Evolutionary conservation across 2,797 vertebrate genomes (phyloP), one percentile per base, ranked within the genome.

Genomic region (Macroramphosus scolopax): DNA sequence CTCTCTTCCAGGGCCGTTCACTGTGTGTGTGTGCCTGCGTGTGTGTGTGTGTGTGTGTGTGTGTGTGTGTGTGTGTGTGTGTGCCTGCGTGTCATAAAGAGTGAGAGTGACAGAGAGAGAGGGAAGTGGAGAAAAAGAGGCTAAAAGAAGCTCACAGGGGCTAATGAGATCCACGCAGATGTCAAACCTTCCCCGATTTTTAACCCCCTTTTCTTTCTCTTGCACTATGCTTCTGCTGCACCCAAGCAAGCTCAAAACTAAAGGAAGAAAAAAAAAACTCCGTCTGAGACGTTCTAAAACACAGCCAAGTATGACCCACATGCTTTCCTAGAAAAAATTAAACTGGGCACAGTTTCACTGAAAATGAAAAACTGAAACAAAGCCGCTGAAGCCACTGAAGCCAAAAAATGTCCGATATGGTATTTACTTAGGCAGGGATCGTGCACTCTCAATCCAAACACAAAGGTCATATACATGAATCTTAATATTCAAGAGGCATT

Each of bases 401-500:
- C 39, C 24, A 51, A 47, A 38, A 13, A 40, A n/a, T 13, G 33
- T 37, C 29, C 51, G 39, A 30, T n/a, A 49, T 39, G 60, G 17
- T 50, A 48, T 69, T 22, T 3, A 22, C 20, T 77, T 57, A 52
- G 15, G 47, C 24, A 10, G 46, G 57, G 51, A 63, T 60, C 79
- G 47, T 60, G 37, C 48, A 15, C 44, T 58, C 47, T 57, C 58
- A 67, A 57, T 68, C 63, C 61, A 56, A 74, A 78, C 63, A 75
- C 69, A 78, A 82, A 80, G 79, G 80, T 83, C 79, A 81, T 59
- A 61, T 44, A 72, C 77, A 72, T 80, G 77, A 74, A 84, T 81
- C 73, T 72, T 77, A 78, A 85, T 81, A 74, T 83, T 82, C 81
- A 72, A 72, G 72, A 81, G 66, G 59, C 67, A 75, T 78, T 81